A percentile compares a stretch with the other conserved stretches of the same genome.
Evolutionary conservation across 2,888 invertebrate genomes (phyloP).

Genomic region (Labia minor): DNA sequence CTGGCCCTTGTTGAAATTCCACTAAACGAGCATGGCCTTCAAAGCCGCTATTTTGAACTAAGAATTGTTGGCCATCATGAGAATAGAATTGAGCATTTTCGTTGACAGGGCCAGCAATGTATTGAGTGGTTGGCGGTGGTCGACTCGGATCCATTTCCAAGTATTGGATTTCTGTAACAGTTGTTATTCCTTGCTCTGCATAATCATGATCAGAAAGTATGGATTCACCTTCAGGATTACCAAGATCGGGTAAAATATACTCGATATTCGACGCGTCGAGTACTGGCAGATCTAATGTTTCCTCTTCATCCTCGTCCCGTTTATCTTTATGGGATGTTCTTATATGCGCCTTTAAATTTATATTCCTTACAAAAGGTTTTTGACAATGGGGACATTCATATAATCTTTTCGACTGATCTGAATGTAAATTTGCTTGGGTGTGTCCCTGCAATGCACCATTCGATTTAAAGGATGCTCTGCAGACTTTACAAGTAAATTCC

Average conservation of each 20-base stretch:
- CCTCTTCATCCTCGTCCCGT: constrained; percentile 46
- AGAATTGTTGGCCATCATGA: neutral
- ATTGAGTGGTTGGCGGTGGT: neutral
- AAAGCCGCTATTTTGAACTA: neutral
- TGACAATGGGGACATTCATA: constrained; percentile 62
- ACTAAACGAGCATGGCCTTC: neutral
- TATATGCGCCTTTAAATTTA: constrained; percentile 60
- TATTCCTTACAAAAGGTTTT: constrained; percentile 56
- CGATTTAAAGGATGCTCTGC: constrained; percentile 43
- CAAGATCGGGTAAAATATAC: neutral
- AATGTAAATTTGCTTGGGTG: constrained; percentile 42
- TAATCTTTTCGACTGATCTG: constrained; percentile 29
- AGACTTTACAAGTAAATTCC: constrained; percentile 43
- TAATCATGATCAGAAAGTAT: constrained; percentile 48
- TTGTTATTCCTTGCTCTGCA: constrained; percentile 20
- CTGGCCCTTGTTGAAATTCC: neutral
- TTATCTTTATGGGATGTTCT: constrained; percentile 49
- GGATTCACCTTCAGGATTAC: neutral
- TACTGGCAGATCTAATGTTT: constrained; percentile 21
- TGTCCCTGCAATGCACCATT: constrained; percentile 34
- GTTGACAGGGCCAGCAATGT: neutral
- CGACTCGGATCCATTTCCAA: neutral
- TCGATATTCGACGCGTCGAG: neutral
- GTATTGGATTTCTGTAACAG: neutral
- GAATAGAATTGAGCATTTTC: neutral